phyloP scores from a whole-genome alignment of 2,113 vertebrate species.

The Planiliza haematocheilus region DNA sequence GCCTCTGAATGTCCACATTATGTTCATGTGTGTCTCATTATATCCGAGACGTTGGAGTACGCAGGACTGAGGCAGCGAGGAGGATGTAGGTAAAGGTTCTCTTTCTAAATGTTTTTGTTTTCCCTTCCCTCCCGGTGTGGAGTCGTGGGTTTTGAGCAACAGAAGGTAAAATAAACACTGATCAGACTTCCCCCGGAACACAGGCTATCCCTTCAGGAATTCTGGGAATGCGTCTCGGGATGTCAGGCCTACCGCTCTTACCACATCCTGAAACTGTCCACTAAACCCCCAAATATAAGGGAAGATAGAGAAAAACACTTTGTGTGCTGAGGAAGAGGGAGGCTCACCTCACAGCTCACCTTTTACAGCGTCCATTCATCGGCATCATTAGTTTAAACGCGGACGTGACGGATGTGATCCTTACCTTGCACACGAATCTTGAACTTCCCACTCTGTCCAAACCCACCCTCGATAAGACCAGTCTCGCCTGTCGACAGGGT shows the following conservation, averaged over 20 bases:
- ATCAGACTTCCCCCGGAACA: constrained; percentile 81
- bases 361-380: no score
- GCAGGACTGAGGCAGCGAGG: constrained; percentile 43
- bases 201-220: constrained; percentile 76
- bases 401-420: constrained; percentile 19
- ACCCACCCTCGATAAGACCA: constrained; percentile 92
- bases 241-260: constrained; percentile 68
- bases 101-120: constrained; percentile 78
- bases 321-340: constrained; percentile 6
- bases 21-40: constrained; percentile 22
- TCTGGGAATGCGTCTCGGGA: constrained; percentile 77
- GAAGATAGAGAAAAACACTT: constrained; percentile 18
- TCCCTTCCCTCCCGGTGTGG: constrained; percentile 73
- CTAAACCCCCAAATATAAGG: constrained; percentile 28
- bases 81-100: constrained; percentile 77
- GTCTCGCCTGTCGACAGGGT: constrained; percentile 91
- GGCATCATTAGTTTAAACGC: not conserved
- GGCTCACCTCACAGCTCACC: no score
- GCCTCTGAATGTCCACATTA: constrained; percentile 26
- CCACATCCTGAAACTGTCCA: constrained; percentile 78
- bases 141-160: constrained; percentile 75
- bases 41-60: constrained; percentile 31
- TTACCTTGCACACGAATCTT: constrained; percentile 92
- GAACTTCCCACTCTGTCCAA: constrained; percentile 97
- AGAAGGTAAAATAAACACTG: constrained; percentile 84